Conservation (phyloP, 1,140 invertebrate species). For the Hyposmocoma kahamanoa region DNA sequence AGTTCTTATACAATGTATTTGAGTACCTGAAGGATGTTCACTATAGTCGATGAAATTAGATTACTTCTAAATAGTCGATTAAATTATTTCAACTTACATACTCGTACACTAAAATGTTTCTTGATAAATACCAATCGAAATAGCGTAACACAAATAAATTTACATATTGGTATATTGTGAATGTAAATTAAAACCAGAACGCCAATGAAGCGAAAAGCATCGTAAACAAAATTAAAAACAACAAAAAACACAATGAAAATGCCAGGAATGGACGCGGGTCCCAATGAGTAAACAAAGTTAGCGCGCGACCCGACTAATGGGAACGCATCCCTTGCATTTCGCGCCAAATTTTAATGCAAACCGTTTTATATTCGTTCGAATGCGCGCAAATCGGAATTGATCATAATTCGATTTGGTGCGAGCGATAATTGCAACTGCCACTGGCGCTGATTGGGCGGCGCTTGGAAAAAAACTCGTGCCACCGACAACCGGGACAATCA, state of each 20-base stretch:
- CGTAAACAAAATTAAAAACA: conserved; percentile 29
- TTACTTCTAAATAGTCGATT: too few species aligned
- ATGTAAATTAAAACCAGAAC: conserved; percentile 22
- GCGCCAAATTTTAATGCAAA: conserved; percentile 71
- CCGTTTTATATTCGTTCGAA: conserved; percentile 72
- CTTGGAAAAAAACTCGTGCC: conserved; percentile 45
- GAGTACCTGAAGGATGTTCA: too few species aligned
- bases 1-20: too few species aligned
- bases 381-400: conserved; percentile 73
- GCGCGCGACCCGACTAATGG: conserved; percentile 55
- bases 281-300: conserved; percentile 53
- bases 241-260: conserved; percentile 39
- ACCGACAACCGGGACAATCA: conserved; percentile 20
- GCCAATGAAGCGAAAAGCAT: conserved; percentile 24
- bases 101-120: neutral
- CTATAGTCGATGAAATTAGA: too few species aligned
- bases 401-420: conserved; percentile 71
- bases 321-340: conserved; percentile 64
- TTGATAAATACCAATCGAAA: neutral
- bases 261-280: conserved; percentile 20
- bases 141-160: neutral
- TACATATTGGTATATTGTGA: neutral
- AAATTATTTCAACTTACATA: neutral
- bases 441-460: conserved; percentile 65
- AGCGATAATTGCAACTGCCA: conserved; percentile 73